Percentiles rank a stretch among this genome's conserved stretches.
These are phyloP conservation scores for Pteria penguin DNA, from an alignment of 2,888 invertebrate species.

Conservation along the genomic window DNA sequence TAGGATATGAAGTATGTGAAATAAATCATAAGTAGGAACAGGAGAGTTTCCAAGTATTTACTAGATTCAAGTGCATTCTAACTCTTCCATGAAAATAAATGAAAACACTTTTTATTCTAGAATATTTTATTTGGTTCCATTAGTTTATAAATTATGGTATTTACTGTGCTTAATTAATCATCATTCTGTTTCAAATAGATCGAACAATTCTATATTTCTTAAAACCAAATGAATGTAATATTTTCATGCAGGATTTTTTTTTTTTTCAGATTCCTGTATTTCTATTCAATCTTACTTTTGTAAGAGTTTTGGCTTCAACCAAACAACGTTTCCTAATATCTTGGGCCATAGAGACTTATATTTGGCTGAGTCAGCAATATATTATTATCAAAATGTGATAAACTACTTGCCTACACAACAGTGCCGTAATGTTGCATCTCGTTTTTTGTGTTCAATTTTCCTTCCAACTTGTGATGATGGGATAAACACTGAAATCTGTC, in stretches of 20 bases:
- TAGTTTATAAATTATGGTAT: too few relatives aligned
- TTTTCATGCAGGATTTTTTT: neutral
- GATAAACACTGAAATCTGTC: slow-evolving; percentile 12
- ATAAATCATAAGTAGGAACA: too few relatives aligned
- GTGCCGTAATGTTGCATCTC: neutral
- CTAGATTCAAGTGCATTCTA: too few relatives aligned
- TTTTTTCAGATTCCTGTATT: slow-evolving; percentile 10
- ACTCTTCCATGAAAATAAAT: too few relatives aligned
- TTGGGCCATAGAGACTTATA: slow-evolving; percentile 1
- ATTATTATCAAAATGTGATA: neutral
- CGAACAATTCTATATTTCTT: too few relatives aligned
- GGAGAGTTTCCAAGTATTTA: too few relatives aligned
- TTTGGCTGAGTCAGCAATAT: neutral
- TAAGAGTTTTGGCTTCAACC: neutral
- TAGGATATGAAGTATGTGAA: too few relatives aligned
- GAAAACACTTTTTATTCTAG: too few relatives aligned
- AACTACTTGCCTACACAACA: neutral
- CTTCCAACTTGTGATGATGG: slow-evolving; percentile 24
- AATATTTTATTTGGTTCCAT: too few relatives aligned
- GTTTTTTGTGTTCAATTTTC: neutral
- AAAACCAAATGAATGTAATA: too few relatives aligned
- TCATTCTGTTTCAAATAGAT: too few relatives aligned
- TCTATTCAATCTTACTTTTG: neutral
- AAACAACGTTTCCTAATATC: slow-evolving; percentile 23
- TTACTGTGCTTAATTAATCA: too few relatives aligned